Conservation (phyloP, 2,113 vertebrate species). For the Oryzias melastigma region DNA sequence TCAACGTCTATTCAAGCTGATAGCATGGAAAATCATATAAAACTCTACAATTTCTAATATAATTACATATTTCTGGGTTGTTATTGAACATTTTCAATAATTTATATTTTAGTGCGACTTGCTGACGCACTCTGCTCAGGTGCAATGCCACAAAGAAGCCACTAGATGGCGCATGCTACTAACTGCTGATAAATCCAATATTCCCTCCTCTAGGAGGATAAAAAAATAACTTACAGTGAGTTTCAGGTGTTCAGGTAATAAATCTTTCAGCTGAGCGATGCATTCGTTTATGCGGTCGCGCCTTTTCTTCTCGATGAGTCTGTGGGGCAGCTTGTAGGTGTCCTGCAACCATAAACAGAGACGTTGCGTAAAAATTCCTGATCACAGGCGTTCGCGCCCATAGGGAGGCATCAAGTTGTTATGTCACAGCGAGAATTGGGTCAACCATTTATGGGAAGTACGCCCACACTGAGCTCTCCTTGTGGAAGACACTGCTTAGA, state of each 20-base stretch:
- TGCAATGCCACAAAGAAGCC: neutral
- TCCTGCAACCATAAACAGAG: slow-evolving; percentile 76
- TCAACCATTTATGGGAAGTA: slow-evolving; percentile 53
- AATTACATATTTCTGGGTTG: no score
- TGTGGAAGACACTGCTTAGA: slow-evolving; percentile 1
- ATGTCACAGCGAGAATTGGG: slow-evolving; percentile 65
- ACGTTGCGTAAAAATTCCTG: slow-evolving; percentile 8
- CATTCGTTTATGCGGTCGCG: slow-evolving; percentile 98
- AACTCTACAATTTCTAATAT: no score
- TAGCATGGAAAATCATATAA: neutral
- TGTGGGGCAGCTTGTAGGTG: slow-evolving; percentile 94
- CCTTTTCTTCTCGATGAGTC: slow-evolving; percentile 96
- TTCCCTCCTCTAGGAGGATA: slow-evolving; percentile 9
- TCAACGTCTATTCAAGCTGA: neutral
- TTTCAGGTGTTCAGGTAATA: slow-evolving; percentile 96
- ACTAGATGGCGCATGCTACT: neutral
- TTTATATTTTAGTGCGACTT: neutral
- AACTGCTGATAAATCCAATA: neutral
- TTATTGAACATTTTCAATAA: no score
- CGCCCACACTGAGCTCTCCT: slow-evolving; percentile 11
- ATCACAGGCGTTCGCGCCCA: slow-evolving; percentile 24
- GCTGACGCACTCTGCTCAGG: neutral
- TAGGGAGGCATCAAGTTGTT: slow-evolving; percentile 50
- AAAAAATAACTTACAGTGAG: slow-evolving; percentile 86
- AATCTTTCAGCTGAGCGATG: slow-evolving; percentile 95